Conservation (phyloP, 2,797 vertebrate species). For the Champsocephalus gunnari region DNA sequence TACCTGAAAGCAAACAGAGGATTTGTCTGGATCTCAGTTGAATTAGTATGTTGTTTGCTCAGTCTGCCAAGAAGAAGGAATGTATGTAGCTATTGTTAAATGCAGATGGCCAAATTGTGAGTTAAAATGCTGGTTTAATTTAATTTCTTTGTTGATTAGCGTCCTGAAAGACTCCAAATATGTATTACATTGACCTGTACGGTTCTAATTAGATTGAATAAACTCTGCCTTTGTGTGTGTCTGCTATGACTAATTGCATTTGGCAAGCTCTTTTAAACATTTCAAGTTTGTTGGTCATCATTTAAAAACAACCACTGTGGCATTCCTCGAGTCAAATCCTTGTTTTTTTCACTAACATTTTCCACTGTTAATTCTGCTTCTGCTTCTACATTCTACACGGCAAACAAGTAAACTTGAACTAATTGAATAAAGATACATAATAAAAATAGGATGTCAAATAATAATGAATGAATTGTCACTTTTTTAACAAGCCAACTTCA, state of each 20-base stretch:
- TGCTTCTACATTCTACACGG: neutral
- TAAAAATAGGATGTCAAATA: too few relatives aligned
- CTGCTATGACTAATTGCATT: slow-evolving; percentile 55
- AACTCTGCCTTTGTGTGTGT: slow-evolving; percentile 50
- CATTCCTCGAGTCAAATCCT: slow-evolving; percentile 56
- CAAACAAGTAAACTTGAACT: slow-evolving; percentile 13
- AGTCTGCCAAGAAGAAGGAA: slow-evolving; percentile 33
- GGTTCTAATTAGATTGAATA: slow-evolving; percentile 44
- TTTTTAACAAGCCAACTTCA: slow-evolving; percentile 33
- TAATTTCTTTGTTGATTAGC: slow-evolving; percentile 15
- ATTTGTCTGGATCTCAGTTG: slow-evolving; percentile 42
- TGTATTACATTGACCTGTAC: slow-evolving; percentile 16
- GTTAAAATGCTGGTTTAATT: slow-evolving; percentile 27
- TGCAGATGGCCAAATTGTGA: slow-evolving; percentile 35
- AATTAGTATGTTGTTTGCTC: slow-evolving; percentile 34
- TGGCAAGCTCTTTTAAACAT: slow-evolving; percentile 38
- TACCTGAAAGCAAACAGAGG: slow-evolving; percentile 31
- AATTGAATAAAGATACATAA: slow-evolving; percentile 9
- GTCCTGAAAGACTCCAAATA: slow-evolving; percentile 38
- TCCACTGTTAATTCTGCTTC: slow-evolving; percentile 28
- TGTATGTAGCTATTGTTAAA: slow-evolving; percentile 45
- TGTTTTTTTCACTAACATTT: slow-evolving; percentile 46
- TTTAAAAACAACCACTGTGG: slow-evolving; percentile 45
- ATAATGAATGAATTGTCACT: slow-evolving; percentile 18
- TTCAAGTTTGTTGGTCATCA: slow-evolving; percentile 54